Conservation (phyloP, 2,888 invertebrate species). For the Daptonema setosum region DNA sequence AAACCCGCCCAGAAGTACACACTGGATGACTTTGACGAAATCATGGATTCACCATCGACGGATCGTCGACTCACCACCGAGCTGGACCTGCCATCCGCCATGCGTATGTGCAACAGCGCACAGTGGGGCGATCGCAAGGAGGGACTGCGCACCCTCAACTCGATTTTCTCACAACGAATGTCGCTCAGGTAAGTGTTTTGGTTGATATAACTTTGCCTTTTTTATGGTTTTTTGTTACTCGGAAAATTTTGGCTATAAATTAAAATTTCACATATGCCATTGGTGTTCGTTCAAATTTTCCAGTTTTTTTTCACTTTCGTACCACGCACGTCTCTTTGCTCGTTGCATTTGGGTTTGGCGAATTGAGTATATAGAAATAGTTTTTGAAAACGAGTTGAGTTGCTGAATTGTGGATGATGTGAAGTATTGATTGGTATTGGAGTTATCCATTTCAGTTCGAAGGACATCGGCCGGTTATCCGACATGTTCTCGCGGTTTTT, state of each 20-base stretch:
- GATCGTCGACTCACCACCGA: conserved; percentile 21
- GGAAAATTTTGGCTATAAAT: background rate
- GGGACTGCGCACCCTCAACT: conserved; percentile 57
- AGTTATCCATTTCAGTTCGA: conserved; percentile 26
- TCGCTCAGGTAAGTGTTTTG: conserved; percentile 23
- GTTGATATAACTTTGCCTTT: no score
- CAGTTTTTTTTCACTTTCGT: background rate
- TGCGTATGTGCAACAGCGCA: conserved; percentile 50
- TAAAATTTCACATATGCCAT: background rate
- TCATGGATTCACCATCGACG: background rate
- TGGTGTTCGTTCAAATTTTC: no score
- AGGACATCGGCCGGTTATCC: conserved; percentile 40
- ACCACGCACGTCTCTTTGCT: no score
- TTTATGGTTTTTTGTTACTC: no score
- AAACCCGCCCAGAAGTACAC: background rate
- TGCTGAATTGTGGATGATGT: no score
- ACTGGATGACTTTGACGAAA: conserved; percentile 3
- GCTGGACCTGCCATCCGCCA: conserved; percentile 30
- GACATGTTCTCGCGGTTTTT: conserved; percentile 89
- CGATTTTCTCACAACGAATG: conserved; percentile 40
- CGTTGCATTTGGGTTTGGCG: no score
- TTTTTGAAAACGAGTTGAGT: no score
- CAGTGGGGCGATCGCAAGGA: conserved; percentile 89
- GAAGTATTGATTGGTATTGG: no score
- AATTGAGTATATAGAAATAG: no score